These are phyloP conservation scores for Sphenodon punctatus DNA, from an alignment of 2,797 vertebrate species.

Conservation along the genomic window DNA sequence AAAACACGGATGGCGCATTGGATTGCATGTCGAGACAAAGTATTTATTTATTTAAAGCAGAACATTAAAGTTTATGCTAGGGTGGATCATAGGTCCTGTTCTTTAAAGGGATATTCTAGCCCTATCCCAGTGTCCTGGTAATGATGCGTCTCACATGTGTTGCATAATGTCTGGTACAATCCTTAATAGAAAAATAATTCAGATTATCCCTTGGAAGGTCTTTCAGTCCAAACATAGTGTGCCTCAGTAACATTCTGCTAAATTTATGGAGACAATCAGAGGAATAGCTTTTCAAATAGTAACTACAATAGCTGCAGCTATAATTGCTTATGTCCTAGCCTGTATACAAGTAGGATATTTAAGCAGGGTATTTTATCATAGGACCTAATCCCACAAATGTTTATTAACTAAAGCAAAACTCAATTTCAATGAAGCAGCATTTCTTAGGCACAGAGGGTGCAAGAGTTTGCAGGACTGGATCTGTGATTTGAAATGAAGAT, in stretches of 20 bases:
- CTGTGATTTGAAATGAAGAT: not conserved
- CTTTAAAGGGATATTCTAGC: too few relatives aligned
- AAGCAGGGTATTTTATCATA: too few relatives aligned
- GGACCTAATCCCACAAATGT: too few relatives aligned
- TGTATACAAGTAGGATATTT: not conserved
- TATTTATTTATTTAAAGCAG: too few relatives aligned
- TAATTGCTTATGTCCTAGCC: not conserved
- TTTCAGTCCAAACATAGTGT: slow-evolving; percentile 4
- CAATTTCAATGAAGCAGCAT: accelerated
- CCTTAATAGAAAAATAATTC: slow-evolving; percentile 36
- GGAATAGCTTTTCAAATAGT: slow-evolving; percentile 31
- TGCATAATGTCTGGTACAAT: not conserved
- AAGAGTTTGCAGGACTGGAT: not conserved
- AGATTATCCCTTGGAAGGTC: slow-evolving; percentile 34
- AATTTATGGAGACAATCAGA: not conserved
- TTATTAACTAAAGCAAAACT: too few relatives aligned
- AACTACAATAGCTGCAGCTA: not conserved
- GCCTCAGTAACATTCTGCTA: slow-evolving; percentile 27
- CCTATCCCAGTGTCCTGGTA: too few relatives aligned
- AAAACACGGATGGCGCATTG: not conserved
- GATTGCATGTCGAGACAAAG: not conserved
- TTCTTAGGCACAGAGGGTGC: not conserved
- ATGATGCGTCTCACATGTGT: not conserved
- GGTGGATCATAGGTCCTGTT: too few relatives aligned
- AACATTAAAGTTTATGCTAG: not conserved